phyloP scores from a whole-genome alignment of 2,797 vertebrate species.

The Alca torda region DNA sequence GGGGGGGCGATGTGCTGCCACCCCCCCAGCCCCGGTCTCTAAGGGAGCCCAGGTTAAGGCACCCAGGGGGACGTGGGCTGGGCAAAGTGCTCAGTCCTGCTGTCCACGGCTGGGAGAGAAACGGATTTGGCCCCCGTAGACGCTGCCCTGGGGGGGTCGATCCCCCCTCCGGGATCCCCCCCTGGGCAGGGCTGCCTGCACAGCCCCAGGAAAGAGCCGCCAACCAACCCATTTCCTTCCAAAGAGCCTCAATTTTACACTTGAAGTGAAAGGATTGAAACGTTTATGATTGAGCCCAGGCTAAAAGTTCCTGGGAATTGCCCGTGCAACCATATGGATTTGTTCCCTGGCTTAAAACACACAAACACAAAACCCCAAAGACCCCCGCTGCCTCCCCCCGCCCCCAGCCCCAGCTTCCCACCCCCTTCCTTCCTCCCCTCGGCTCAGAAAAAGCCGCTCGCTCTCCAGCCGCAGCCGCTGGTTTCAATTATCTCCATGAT shows the following conservation, averaged over 20 bases:
- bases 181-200: neutral
- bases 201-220: neutral
- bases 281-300: neutral
- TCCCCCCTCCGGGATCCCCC: too few species aligned
- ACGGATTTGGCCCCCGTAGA: accelerated
- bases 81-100: neutral
- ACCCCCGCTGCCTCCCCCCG: neutral
- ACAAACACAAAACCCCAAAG: neutral
- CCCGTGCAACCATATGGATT: slow-evolving; percentile 4
- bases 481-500: slow-evolving; percentile 45
- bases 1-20: neutral
- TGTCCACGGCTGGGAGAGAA: neutral
- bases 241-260: neutral
- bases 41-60: neutral
- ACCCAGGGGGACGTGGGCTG: neutral
- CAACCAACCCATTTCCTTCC: neutral
- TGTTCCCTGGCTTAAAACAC: neutral
- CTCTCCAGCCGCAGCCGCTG: neutral
- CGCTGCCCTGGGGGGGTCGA: neutral
- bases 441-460: neutral
- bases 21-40: neutral
- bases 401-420: neutral
- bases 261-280: neutral
- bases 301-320: slow-evolving; percentile 31
- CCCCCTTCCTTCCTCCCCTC: neutral